Base-by-base conservation (phyloP, 2,888 invertebrate species). In the Harpagoxenus sublaevis region DNA sequence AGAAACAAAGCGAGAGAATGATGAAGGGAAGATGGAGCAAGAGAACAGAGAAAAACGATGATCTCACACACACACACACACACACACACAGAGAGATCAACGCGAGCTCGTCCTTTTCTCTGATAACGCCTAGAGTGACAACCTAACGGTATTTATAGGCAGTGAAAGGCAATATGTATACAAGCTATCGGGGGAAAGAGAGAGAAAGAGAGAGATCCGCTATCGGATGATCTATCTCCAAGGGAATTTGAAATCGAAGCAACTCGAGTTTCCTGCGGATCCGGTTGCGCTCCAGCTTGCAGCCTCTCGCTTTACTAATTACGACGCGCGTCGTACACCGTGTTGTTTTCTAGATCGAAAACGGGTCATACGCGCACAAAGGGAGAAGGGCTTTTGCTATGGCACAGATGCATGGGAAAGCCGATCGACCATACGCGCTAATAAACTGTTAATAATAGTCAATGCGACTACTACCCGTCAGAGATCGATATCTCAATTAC, bases 401-500 rank as follows among this genome's bases (percentile, higher is more conserved):
- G 63, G 53, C 65, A 65, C 53, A 65, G 28, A 53, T 23, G 23
- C 23, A 23, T 77, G 42, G 18, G 23, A 53, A 28, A 28, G 28
- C 39, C 39, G 51, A 65, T 65, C 39, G 18, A 39, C 18, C 12
- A 12, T 63, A 65, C 28, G 39, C 28, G 77, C 28, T 77, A 77
- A 65, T 42, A 65, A 39, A 53, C 53, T 53, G 65, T 77, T 65
- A 77, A 77, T 53, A 77, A 77, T 75, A 63, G 51, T 65, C 53
- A 4, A 65, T 53, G 12, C 23, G 63, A 75, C 39, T 53, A 75
- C 39, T 53, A 10, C 23, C 39, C 39, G 18, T 39, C 28, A 51
- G 60, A 77, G 28, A 77, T 77, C 51, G 51, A 77, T 65, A 53
- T 53, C 51, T 75, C 65, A 53, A 65, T 65, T 77, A 77, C 53